Percentiles rank a stretch among this genome's conserved stretches.
Conservation (phyloP, 2,797 vertebrate species). For the Gallinago nigripennis region DNA sequence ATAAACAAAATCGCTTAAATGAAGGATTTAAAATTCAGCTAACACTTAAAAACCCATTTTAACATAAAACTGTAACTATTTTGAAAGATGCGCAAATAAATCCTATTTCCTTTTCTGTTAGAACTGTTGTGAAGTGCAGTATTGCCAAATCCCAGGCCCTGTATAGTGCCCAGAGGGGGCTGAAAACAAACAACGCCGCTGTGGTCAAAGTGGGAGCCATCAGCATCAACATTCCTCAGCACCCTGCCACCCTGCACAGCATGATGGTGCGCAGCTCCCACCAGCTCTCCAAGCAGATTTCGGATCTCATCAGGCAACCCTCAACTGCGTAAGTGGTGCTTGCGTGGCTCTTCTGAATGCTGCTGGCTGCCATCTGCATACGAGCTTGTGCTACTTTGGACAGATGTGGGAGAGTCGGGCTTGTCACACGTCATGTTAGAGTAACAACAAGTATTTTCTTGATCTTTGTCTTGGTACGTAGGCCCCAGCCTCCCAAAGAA, state of each 20-base stretch:
- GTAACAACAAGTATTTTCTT: neutral
- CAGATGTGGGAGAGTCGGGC: fast-evolving
- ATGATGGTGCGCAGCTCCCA: slow-evolving; percentile 99
- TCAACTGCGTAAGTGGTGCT: slow-evolving; percentile 82
- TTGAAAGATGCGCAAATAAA: neutral
- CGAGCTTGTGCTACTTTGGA: neutral
- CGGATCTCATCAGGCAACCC: slow-evolving; percentile 96
- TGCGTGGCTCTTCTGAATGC: fast-evolving
- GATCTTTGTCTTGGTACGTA: slow-evolving; percentile 51
- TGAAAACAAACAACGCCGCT: slow-evolving; percentile 94
- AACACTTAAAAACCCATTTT: neutral
- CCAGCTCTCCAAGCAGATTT: slow-evolving; percentile 99
- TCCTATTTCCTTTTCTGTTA: slow-evolving; percentile 55
- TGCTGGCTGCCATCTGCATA: fast-evolving
- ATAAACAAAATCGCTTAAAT: neutral
- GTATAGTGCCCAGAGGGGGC: slow-evolving; percentile 94
- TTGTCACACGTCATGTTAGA: fast-evolving
- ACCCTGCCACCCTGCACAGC: slow-evolving; percentile 96
- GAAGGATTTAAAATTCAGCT: neutral
- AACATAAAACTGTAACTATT: neutral
- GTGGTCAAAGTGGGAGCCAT: slow-evolving; percentile 96
- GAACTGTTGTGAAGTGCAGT: slow-evolving; percentile 98
- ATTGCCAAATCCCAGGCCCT: slow-evolving; percentile 98
- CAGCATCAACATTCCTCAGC: slow-evolving; percentile 98
- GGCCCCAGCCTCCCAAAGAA: slow-evolving; percentile 88